Evolutionary conservation across 2,113 vertebrate species (phyloP).

Genomic region (Hyaena hyaena): DNA sequence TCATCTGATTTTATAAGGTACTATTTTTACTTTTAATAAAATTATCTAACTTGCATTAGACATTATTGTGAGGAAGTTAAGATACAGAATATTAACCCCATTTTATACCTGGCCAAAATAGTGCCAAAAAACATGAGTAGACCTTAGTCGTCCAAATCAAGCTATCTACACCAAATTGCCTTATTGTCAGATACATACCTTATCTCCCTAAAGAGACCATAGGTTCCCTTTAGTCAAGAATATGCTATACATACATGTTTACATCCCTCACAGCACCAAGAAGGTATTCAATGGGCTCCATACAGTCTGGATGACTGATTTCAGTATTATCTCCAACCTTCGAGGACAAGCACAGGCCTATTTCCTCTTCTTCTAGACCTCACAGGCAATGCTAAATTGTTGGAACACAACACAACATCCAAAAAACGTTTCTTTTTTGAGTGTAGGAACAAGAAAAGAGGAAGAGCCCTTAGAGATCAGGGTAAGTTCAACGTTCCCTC

Average conservation of each 20-base stretch:
- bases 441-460: background rate
- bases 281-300: background rate
- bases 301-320: background rate
- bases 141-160: conserved; percentile 27
- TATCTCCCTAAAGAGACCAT: background rate
- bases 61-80: background rate
- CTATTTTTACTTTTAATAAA: conserved; percentile 33
- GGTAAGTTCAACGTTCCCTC: background rate
- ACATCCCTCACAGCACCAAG: background rate
- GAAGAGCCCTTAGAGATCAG: conserved; percentile 9
- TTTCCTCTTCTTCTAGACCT: conserved; percentile 42
- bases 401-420: conserved; percentile 38
- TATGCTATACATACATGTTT: background rate
- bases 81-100: background rate
- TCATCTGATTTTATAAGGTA: background rate
- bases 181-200: background rate
- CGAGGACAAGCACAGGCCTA: background rate
- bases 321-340: background rate
- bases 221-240: background rate
- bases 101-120: conserved; percentile 20
- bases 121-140: background rate
- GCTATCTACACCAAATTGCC: background rate
- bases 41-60: conserved; percentile 32
- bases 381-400: background rate
- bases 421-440: conserved; percentile 47